Evolutionary conservation across 1,140 invertebrate species (phyloP).

Genomic region (Zaprionus kolodkinae): DNA sequence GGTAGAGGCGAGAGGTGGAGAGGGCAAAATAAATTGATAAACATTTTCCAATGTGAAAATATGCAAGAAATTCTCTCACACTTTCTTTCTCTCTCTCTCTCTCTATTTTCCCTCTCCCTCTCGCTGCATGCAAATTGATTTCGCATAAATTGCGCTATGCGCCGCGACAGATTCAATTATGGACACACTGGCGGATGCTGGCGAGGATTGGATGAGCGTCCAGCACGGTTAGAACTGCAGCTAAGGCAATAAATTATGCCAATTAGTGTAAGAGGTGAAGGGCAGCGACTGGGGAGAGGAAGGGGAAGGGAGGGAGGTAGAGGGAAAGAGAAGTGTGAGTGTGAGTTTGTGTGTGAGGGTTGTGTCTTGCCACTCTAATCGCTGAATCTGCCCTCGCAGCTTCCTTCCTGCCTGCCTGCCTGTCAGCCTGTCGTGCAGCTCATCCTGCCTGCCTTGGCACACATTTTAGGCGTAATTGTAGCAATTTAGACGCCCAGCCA

Average conservation of each 20-base stretch:
- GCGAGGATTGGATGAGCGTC: constrained; percentile 17
- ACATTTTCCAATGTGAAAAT: constrained; percentile 30
- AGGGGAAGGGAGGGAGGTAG: background rate
- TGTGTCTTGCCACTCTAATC: constrained; percentile 33
- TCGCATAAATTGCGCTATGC: constrained; percentile 45
- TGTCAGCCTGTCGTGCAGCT: too few species aligned
- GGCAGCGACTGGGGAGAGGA: constrained; percentile 11
- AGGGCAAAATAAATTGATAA: constrained; percentile 13
- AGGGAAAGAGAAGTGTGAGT: background rate
- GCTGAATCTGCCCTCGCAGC: constrained; percentile 6
- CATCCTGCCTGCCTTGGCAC: constrained; percentile 53
- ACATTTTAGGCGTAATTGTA: constrained; percentile 82
- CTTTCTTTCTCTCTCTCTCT: too few species aligned
- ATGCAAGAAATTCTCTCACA: constrained; percentile 3
- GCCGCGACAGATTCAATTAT: constrained; percentile 57
- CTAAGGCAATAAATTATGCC: constrained; percentile 74
- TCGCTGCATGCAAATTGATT: constrained; percentile 48
- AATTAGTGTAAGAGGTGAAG: constrained; percentile 60
- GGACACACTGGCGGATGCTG: constrained; percentile 21
- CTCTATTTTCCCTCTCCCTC: too few species aligned
- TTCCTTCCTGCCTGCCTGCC: constrained; percentile 4
- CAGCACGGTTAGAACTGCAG: constrained; percentile 26
- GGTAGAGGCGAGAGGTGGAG: background rate
- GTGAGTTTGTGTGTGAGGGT: background rate
- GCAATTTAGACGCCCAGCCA: constrained; percentile 66